A percentile compares a stretch with the other conserved stretches of the same genome.
These are phyloP conservation scores for Argyresthia goedartella DNA, from an alignment of 2,888 invertebrate genomes.

Conservation along the genomic window DNA sequence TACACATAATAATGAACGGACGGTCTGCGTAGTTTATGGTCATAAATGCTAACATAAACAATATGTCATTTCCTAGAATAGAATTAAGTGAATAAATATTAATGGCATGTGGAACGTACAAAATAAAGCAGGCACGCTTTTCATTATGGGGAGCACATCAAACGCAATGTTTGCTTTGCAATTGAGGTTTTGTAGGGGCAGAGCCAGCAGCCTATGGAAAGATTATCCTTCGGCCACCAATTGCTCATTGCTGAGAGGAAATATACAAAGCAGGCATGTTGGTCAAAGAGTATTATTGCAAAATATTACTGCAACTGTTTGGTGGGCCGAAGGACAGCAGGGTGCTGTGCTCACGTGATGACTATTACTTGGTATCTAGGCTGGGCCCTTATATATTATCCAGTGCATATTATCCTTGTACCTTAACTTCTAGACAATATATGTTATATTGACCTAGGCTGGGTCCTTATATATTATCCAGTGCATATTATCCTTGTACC, in stretches of 20 bases:
- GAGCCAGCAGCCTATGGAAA: too few relatives aligned
- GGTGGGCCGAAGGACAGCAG: conserved; percentile 4
- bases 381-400: too few relatives aligned
- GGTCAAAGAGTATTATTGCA: neutral
- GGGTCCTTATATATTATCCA: too few relatives aligned
- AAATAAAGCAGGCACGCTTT: conserved; percentile 1
- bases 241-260: neutral
- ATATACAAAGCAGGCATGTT: neutral
- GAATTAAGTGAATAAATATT: neutral
- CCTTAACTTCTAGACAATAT: too few relatives aligned
- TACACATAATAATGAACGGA: neutral
- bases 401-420: too few relatives aligned
- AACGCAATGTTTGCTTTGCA: neutral
- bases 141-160: conserved; percentile 3
- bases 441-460: neutral
- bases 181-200: neutral
- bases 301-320: conserved; percentile 7
- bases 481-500: too few relatives aligned
- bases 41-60: neutral
- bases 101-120: neutral
- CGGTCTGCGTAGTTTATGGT: neutral
- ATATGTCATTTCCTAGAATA: neutral
- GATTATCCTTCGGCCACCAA: neutral
- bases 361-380: conserved; percentile 7
- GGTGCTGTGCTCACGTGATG: conserved; percentile 7